phyloP scores from a whole-genome alignment of 2,113 vertebrate species.

The Columba livia region DNA sequence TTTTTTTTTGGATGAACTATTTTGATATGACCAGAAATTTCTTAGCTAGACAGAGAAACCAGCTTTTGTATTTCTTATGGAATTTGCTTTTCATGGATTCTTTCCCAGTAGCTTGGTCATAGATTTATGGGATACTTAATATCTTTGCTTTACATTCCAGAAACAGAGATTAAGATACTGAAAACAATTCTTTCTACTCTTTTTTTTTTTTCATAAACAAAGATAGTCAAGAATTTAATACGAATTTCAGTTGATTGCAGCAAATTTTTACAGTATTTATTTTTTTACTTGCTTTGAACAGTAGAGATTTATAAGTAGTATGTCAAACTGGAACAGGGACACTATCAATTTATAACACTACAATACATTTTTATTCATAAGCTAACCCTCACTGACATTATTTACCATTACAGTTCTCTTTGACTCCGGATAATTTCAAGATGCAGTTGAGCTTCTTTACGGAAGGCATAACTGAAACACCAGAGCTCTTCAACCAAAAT shows the following conservation, averaged over 20 bases:
- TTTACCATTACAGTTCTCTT: neutral
- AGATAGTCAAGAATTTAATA: neutral
- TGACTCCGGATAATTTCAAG: neutral
- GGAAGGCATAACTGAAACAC: neutral
- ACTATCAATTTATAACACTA: neutral
- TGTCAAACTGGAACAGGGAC: neutral
- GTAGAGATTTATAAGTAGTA: neutral
- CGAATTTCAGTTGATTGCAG: neutral
- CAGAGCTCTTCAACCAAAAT: neutral
- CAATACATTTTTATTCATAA: neutral
- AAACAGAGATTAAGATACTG: constrained; percentile 37
- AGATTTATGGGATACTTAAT: constrained; percentile 43
- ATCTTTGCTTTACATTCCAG: constrained; percentile 41
- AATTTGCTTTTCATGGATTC: constrained; percentile 41
- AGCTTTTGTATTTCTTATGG: constrained; percentile 1
- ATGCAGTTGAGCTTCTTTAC: neutral
- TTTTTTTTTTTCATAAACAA: neutral
- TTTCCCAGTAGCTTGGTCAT: neutral
- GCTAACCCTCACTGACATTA: neutral
- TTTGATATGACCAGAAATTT: neutral
- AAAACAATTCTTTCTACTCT: neutral
- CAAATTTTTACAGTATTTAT: neutral
- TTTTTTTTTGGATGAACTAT: neutral
- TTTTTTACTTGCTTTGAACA: constrained; percentile 19
- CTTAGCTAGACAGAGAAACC: neutral